These are phyloP conservation scores for Diorhabda sublineata DNA, from an alignment of 1,140 invertebrate species.

Conservation along the genomic window DNA sequence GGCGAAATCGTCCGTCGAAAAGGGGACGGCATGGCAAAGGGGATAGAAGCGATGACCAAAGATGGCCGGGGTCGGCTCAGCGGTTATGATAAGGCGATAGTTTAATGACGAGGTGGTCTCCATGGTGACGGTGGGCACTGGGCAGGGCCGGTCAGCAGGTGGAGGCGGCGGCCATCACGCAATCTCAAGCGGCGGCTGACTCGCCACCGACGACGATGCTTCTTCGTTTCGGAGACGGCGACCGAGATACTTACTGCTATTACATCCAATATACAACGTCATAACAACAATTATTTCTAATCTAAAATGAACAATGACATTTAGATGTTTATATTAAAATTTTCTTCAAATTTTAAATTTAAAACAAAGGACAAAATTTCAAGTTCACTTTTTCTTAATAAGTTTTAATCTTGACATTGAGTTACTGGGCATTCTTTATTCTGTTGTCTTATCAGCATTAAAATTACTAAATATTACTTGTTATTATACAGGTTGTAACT, in stretches of 20 bases:
- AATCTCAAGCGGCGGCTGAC: conserved; percentile 44
- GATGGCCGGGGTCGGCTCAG: conserved; percentile 48
- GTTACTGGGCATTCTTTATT: too few species aligned
- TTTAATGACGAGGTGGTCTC: conserved; percentile 51
- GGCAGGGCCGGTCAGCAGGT: conserved; percentile 46
- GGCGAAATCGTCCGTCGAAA: conserved; percentile 17
- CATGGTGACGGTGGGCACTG: conserved; percentile 48
- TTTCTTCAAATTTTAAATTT: too few species aligned
- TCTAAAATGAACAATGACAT: too few species aligned
- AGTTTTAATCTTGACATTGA: too few species aligned
- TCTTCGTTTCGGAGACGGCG: neutral
- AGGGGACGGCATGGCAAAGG: conserved; percentile 11
- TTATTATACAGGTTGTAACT: too few species aligned
- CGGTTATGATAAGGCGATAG: conserved; percentile 53
- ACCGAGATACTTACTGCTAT: neutral
- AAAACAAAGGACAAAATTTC: too few species aligned
- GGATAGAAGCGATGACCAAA: conserved; percentile 46
- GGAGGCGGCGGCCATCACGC: conserved; percentile 45
- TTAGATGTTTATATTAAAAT: too few species aligned
- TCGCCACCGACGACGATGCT: conserved; percentile 3
- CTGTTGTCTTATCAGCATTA: too few species aligned
- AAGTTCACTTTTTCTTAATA: too few species aligned
- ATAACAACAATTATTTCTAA: too few species aligned
- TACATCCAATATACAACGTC: too few species aligned
- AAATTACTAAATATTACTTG: too few species aligned